phyloP scores from a whole-genome alignment of 2,797 vertebrate species.

The Gambelia wislizenii region DNA sequence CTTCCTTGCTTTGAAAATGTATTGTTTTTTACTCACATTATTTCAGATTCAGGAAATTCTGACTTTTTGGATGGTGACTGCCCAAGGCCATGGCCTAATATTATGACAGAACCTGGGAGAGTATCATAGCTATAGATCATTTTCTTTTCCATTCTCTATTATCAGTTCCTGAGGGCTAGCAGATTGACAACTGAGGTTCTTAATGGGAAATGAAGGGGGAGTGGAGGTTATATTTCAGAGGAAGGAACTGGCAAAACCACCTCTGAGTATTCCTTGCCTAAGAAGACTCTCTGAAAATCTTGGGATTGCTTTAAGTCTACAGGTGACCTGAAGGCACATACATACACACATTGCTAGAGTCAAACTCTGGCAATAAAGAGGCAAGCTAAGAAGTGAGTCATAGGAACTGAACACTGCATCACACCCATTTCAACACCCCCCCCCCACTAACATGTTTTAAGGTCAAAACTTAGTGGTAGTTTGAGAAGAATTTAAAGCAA shows the following conservation, averaged over 20 bases:
- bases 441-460: background rate
- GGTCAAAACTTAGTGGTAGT: background rate
- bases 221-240: too few relatives aligned
- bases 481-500: background rate
- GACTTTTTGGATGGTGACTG: background rate
- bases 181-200: conserved; percentile 11
- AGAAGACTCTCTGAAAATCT: too few relatives aligned
- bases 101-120: background rate
- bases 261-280: too few relatives aligned
- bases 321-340: too few relatives aligned
- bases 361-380: too few relatives aligned
- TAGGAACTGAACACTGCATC: too few relatives aligned
- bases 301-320: too few relatives aligned
- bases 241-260: too few relatives aligned
- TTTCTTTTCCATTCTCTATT: background rate
- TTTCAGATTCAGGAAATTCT: background rate
- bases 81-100: background rate
- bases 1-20: background rate
- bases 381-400: too few relatives aligned
- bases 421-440: too few relatives aligned
- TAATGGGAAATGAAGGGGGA: background rate
- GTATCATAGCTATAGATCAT: background rate
- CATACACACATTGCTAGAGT: too few relatives aligned
- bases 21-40: background rate
- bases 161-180: conserved; percentile 13